Base-by-base conservation (phyloP, 2,888 invertebrate species). In the Horisme vitalbata region DNA sequence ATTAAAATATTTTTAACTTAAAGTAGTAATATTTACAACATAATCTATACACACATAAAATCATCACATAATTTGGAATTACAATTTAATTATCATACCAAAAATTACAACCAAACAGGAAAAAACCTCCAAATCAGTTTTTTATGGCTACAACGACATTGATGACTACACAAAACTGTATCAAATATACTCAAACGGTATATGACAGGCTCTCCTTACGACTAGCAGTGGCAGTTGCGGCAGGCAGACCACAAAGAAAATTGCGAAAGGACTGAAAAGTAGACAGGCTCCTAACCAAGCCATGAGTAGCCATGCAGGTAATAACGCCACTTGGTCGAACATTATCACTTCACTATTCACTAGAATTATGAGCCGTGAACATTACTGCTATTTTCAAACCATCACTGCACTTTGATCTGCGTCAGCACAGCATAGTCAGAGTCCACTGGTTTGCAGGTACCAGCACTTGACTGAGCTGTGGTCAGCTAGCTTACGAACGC, bases 171-270 rank as follows among this genome's bases (percentile, higher is more conserved):
- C n/a, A 14, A 23, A 8, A 14, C 20, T 27, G 20, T 15, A 15
- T 92, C 69, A 92, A 66, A 92, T 91, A 64, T 93, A 92, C 73
- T 93, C 93, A 61, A 93, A 92, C 4, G 93, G 93, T 75, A 93
- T 93, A 75, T 92, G 91, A 64, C 92, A 93, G 60, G 93, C 90
- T 70, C 93, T 90, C 59, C 93, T 90, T 41, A 94, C 79, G 63
- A 94, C 85, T 63, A 94, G 80, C 61, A 94, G 91, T 46, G 94
- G 94, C 67, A 94, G 80, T 69, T 94, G 93, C 41, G 94, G 94
- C 59, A 94, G 80, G 70, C 93, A 93, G 48, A 94, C 84, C 55
- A 93, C 90, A 70, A 93, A 91, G 63, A 94, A 90, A 63, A 94
- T 82, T 52, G 93, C 90, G 61, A 93, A 84, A 24, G 94, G 94